Percentiles rank a stretch among this genome's conserved stretches.
Conservation (phyloP, 2,888 invertebrate species). For the Onthophagus sagittarius region DNA sequence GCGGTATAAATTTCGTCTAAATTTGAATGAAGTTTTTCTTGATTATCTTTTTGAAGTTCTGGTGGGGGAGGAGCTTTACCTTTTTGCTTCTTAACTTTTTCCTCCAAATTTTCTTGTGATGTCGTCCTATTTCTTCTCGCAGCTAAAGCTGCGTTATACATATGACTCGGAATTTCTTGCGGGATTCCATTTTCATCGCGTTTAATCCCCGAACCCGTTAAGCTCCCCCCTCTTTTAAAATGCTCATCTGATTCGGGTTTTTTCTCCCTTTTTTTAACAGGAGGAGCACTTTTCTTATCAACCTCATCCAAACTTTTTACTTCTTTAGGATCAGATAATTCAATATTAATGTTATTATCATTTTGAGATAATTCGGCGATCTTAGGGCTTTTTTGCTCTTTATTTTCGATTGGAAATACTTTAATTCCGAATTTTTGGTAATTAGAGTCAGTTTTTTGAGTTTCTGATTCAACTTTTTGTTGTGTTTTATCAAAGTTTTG, state of each 20-base stretch:
- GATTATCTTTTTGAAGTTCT: constrained; percentile 26
- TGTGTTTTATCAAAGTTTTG: constrained; percentile 22
- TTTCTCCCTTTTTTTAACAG: constrained; percentile 51
- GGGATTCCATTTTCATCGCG: constrained; percentile 61
- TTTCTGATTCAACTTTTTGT: constrained; percentile 48
- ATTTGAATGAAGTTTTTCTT: constrained; percentile 34
- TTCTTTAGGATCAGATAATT: constrained; percentile 28
- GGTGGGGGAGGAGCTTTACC: constrained; percentile 75
- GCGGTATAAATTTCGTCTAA: constrained; percentile 53
- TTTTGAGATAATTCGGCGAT: constrained; percentile 44
- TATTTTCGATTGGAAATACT: constrained; percentile 53
- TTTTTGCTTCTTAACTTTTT: constrained; percentile 59
- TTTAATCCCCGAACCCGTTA: constrained; percentile 59
- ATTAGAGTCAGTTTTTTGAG: constrained; percentile 52
- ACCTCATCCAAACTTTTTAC: constrained; percentile 49
- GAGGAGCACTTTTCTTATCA: constrained; percentile 47
- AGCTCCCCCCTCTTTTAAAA: constrained; percentile 48
- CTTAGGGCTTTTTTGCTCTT: constrained; percentile 41
- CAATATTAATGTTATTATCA: constrained; percentile 44
- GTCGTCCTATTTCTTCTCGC: constrained; percentile 66
- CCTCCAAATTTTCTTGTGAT: constrained; percentile 34
- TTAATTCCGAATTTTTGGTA: constrained; percentile 65
- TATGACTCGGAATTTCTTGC: constrained; percentile 67
- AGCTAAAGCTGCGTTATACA: constrained; percentile 68
- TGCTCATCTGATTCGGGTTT: constrained; percentile 30